Evolutionary conservation across 2,888 invertebrate species (phyloP).

Genomic region (Megaustenia siamemsis): DNA sequence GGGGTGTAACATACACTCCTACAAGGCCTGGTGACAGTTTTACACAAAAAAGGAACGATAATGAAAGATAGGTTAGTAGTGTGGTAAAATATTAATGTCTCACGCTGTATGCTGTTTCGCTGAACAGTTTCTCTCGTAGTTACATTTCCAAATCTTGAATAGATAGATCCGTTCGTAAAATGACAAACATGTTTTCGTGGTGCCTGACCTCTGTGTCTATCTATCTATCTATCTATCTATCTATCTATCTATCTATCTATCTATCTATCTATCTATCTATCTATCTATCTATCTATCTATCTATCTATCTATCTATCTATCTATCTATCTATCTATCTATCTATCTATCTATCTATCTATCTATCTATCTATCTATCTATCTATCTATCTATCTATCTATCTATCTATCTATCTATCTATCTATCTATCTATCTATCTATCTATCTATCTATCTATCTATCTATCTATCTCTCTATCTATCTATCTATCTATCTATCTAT

Average conservation of each 20-base stretch:
- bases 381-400: slow-evolving; percentile 9
- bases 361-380: slow-evolving; percentile 9
- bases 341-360: slow-evolving; percentile 9
- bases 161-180: too few species aligned
- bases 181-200: too few species aligned
- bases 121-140: too few species aligned
- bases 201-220: not conserved
- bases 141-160: too few species aligned
- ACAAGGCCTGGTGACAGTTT: too few species aligned
- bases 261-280: slow-evolving; percentile 9
- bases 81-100: too few species aligned
- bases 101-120: too few species aligned
- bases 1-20: too few species aligned
- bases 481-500: slow-evolving; percentile 9
- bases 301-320: slow-evolving; percentile 9
- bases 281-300: slow-evolving; percentile 9
- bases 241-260: slow-evolving; percentile 9
- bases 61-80: too few species aligned
- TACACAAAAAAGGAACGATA: too few species aligned
- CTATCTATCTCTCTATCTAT: slow-evolving; percentile 3
- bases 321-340: slow-evolving; percentile 9
- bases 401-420: slow-evolving; percentile 9
- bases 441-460: slow-evolving; percentile 9
- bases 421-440: slow-evolving; percentile 9
- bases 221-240: slow-evolving; percentile 9